Percentiles rank a stretch among this genome's conserved stretches.
Conservation (phyloP, 2,113 vertebrate genomes). For the Pygoscelis adeliae region DNA sequence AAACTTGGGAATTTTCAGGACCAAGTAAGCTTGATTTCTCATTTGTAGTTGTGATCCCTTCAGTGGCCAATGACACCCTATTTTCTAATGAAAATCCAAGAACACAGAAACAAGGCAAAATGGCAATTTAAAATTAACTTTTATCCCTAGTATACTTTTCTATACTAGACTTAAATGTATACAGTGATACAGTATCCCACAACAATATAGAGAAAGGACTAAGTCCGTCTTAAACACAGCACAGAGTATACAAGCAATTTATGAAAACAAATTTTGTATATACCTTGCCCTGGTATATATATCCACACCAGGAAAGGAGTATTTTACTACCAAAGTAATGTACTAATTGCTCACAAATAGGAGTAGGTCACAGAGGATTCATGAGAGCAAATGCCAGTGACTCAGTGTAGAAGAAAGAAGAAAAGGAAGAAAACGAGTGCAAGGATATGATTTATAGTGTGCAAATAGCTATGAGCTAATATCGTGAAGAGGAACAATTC, state of each 20-base stretch:
- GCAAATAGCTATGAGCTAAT: conserved; percentile 13
- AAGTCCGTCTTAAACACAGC: background rate
- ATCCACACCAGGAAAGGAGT: background rate
- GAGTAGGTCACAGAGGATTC: conserved; percentile 71
- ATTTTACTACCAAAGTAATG: background rate
- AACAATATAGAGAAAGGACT: background rate
- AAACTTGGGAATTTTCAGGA: background rate
- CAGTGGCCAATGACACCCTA: background rate
- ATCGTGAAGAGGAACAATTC: background rate
- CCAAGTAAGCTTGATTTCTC: background rate
- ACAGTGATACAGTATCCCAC: background rate
- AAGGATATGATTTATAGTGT: conserved; percentile 48
- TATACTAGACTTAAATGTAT: background rate
- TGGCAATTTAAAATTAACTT: background rate
- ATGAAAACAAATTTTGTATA: background rate
- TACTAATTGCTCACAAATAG: conserved; percentile 26
- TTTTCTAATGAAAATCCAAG: background rate
- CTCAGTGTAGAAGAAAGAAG: conserved; percentile 36
- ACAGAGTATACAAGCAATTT: background rate
- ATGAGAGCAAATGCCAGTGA: conserved; percentile 67
- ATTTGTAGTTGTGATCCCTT: background rate
- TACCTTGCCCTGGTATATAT: background rate
- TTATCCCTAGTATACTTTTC: background rate
- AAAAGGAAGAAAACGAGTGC: conserved; percentile 18
- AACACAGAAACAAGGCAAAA: background rate